Percentiles rank a stretch among this genome's conserved stretches.
phyloP scores from a whole-genome alignment of 2,113 vertebrate genomes.

The Esox niger region DNA sequence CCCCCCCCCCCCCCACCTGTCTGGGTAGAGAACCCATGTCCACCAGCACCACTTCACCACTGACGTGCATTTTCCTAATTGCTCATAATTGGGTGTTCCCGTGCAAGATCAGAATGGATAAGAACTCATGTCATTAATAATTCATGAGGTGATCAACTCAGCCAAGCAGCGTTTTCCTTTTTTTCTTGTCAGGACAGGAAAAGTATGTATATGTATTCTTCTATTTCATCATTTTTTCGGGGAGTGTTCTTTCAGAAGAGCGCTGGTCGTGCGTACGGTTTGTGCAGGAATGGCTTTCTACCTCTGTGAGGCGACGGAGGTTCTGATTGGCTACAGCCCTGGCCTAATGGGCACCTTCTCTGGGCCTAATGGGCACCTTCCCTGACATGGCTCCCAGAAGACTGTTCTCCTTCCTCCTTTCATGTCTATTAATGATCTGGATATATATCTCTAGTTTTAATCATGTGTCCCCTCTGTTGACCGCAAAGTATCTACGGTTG shows the following conservation, averaged over 20 bases:
- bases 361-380: background rate
- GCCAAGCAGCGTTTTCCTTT: slow-evolving; percentile 13
- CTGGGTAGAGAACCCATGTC: background rate
- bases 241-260: background rate
- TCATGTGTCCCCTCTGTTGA: background rate
- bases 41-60: slow-evolving; percentile 5
- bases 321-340: background rate
- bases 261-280: background rate
- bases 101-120: slow-evolving; percentile 23
- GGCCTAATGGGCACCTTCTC: background rate
- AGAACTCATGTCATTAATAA: slow-evolving; percentile 30
- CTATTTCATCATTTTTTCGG: background rate
- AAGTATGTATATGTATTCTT: background rate
- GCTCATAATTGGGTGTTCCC: slow-evolving; percentile 45
- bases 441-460: slow-evolving; percentile 1
- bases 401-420: background rate
- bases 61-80: slow-evolving; percentile 57
- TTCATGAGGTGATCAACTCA: slow-evolving; percentile 34
- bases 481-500: background rate
- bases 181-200: slow-evolving; percentile 11
- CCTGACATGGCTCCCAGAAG: background rate
- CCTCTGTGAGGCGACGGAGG: background rate
- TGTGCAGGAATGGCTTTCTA: background rate
- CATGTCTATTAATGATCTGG: slow-evolving; percentile 1
- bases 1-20: no score